Conservation (phyloP, 2,113 vertebrate species). For the Coturnix japonica region DNA sequence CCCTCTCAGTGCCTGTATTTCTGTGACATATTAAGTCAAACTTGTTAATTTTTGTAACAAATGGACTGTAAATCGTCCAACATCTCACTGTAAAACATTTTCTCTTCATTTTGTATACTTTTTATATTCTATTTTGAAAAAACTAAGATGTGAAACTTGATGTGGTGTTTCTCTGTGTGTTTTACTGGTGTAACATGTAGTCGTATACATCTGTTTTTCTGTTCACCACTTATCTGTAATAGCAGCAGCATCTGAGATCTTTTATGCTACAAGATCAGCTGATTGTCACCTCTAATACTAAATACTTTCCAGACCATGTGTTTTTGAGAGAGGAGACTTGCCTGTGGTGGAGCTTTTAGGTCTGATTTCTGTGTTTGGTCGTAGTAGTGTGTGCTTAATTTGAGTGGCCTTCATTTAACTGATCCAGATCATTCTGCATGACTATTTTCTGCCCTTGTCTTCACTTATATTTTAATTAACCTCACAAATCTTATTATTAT, state of each 20-base stretch:
- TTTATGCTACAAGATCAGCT: neutral
- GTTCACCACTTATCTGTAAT: neutral
- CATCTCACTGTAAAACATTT: neutral
- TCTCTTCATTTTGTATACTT: neutral
- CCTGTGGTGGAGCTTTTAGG: neutral
- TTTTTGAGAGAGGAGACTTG: neutral
- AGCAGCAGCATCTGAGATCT: neutral
- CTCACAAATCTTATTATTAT: neutral
- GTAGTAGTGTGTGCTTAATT: neutral
- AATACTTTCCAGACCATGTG: neutral
- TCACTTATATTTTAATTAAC: neutral
- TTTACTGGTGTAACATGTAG: neutral
- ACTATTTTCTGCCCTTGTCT: neutral
- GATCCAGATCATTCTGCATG: neutral
- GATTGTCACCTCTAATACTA: neutral
- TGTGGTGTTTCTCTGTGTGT: neutral
- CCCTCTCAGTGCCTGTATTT: neutral
- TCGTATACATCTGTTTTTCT: neutral
- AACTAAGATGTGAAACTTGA: neutral
- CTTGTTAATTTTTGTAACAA: neutral
- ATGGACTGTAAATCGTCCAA: neutral
- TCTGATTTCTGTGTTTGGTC: neutral
- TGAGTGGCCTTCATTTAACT: neutral
- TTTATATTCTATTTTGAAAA: neutral
- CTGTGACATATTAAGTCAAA: neutral